Base-by-base conservation (phyloP, 37 sponge, comb jelly and placozoan genomes). In the Cliona cf. orientalis region DNA sequence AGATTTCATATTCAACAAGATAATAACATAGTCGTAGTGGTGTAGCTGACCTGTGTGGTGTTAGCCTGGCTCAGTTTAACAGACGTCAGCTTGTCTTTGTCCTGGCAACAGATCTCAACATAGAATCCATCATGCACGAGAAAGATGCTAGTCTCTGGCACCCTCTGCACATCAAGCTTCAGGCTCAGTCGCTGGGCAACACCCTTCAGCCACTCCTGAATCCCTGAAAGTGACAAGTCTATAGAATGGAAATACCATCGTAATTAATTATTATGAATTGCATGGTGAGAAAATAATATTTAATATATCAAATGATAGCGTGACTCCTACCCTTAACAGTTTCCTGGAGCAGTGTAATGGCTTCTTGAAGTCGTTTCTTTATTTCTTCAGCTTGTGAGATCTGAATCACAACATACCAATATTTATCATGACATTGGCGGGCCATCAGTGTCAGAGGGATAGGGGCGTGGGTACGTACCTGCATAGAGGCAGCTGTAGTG, bases 121-220 rank as follows among this genome's bases (percentile, higher is more conserved):
- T 69, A 84, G 58, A 77, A 84, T 23, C 59, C 85, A 58, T 76
- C 85, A 76, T 71, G 70, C 36, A 76, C 40, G 78, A 84, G 61
- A 46, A 84, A 84, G 39, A 67, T 19, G 35, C 66, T 46, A 11
- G 46, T 36, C 49, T 76, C 69, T 7, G 42, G 46, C 2, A 59
- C 28, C 21, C 55, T 39, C 49, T 76, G 77, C 31, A 76, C 29
- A 28, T 84, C 85, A 76, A 84, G 57, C 34, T 69, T 60, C n/a
- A 84, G 43, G n/a, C 61, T 56, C 1, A 84, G 46, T 45, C 53
- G 56, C 19, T 40, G 55, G 2, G 85, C 77, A 11, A 76, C 37
- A 0, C 22, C 37, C 21, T 49, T 32, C 17, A 84, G 28, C 69
- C 71, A 37, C 46, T 69, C 29, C 41, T 70, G 42, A 19, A 84